A percentile compares a stretch with the other conserved stretches of the same genome.
Evolutionary conservation across 2,113 vertebrate species (phyloP).

Genomic region (Cavia porcellus): DNA sequence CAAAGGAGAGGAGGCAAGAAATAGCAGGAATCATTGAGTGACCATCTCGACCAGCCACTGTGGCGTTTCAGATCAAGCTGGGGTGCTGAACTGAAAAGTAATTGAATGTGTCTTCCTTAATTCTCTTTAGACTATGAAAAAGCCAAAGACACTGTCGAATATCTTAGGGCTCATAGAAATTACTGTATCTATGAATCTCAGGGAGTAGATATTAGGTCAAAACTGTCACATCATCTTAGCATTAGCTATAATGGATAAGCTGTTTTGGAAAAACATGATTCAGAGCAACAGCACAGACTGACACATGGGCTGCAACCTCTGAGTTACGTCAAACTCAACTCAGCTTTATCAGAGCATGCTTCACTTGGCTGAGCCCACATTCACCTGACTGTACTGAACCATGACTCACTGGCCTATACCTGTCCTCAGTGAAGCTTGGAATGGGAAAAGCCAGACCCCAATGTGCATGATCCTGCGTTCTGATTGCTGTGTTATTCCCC

Average conservation of each 20-base stretch:
- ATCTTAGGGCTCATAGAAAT: background rate
- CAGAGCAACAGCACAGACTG: background rate
- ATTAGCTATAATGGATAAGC: background rate
- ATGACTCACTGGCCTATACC: background rate
- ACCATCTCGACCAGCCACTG: rapidly evolving
- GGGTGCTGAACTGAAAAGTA: background rate
- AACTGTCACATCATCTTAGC: background rate
- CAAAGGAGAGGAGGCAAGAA: background rate
- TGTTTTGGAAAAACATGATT: background rate
- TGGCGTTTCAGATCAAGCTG: background rate
- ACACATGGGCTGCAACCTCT: rapidly evolving
- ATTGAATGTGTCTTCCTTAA: background rate
- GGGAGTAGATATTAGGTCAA: background rate
- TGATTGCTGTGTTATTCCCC: background rate
- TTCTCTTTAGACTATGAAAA: background rate
- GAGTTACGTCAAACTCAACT: background rate
- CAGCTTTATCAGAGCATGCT: background rate
- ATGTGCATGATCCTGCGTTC: background rate
- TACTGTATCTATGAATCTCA: background rate
- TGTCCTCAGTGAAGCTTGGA: background rate
- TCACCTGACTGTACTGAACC: background rate
- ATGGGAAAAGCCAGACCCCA: background rate
- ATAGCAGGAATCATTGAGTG: background rate
- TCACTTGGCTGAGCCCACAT: background rate
- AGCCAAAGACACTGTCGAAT: background rate